A percentile compares a stretch with the other conserved stretches of the same genome.
Conservation (phyloP, 2,797 vertebrate genomes). For the Podarcis lilfordi region DNA sequence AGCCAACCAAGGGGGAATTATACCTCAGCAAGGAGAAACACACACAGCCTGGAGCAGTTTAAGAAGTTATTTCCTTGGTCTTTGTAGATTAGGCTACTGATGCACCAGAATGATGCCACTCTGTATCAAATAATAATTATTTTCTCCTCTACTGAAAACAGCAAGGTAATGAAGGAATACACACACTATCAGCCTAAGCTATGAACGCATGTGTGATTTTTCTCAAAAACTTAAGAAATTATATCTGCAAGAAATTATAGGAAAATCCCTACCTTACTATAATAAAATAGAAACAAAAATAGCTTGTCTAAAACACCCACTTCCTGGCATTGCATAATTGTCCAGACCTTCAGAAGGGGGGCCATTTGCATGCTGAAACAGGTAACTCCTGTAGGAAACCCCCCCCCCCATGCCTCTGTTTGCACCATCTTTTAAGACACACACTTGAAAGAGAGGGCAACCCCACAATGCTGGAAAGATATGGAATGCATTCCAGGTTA, state of each 20-base stretch:
- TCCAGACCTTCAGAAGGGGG: neutral
- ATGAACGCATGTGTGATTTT: neutral
- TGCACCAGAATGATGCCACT: neutral
- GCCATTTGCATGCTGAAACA: neutral
- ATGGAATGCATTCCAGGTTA: constrained; percentile 2
- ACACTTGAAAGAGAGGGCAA: neutral
- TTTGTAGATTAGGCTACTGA: neutral
- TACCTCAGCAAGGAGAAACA: neutral
- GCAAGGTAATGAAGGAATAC: neutral
- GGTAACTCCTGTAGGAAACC: neutral
- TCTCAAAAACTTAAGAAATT: neutral
- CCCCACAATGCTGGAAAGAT: neutral
- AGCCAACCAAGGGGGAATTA: neutral
- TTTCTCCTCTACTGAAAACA: neutral
- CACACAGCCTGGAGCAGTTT: neutral
- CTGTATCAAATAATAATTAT: neutral
- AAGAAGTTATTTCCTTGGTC: neutral
- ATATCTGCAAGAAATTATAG: neutral
- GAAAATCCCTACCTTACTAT: neutral
- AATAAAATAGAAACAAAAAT: neutral
- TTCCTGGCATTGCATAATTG: neutral
- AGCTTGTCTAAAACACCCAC: neutral
- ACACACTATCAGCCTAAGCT: fast-evolving
- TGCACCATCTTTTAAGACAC: neutral
- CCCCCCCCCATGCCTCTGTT: neutral